Conservation (phyloP, 1,140 invertebrate species). For the Sarcophaga peregrina region DNA sequence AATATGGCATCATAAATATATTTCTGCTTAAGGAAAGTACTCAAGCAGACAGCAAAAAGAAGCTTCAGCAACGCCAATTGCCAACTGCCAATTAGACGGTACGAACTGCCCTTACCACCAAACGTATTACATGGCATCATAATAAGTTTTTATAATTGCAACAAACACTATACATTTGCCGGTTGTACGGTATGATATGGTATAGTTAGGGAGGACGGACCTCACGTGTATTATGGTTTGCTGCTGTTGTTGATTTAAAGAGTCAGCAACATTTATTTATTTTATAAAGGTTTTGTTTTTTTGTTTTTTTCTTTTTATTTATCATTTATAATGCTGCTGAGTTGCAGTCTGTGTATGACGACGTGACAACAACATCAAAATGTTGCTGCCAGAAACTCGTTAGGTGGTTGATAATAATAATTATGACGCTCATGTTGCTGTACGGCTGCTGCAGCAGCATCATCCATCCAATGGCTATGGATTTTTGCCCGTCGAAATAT, state of each 20-base stretch:
- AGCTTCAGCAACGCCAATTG: not conserved
- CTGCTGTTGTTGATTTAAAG: not conserved
- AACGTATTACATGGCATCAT: constrained; percentile 23
- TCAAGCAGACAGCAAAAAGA: not conserved
- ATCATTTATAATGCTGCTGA: constrained; percentile 1
- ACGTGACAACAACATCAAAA: constrained; percentile 33
- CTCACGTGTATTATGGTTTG: no score
- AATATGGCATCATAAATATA: not conserved
- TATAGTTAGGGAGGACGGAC: no score
- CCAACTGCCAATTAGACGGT: not conserved
- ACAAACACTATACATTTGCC: not conserved
- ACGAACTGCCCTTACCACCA: not conserved
- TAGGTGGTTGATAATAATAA: constrained; percentile 3
- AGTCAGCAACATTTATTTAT: constrained; percentile 2
- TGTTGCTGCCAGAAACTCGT: constrained; percentile 13
- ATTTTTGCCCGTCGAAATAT: not conserved
- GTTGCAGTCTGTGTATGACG: constrained; percentile 40
- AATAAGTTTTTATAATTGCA: constrained; percentile 25
- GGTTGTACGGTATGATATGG: no score
- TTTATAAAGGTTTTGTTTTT: no score
- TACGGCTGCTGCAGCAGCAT: not conserved
- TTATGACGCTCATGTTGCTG: not conserved
- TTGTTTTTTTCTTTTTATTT: not conserved
- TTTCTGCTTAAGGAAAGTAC: not conserved
- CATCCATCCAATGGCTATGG: no score